phyloP scores from a whole-genome alignment of 2,888 invertebrate genomes.

The Neoascia interrupta region DNA sequence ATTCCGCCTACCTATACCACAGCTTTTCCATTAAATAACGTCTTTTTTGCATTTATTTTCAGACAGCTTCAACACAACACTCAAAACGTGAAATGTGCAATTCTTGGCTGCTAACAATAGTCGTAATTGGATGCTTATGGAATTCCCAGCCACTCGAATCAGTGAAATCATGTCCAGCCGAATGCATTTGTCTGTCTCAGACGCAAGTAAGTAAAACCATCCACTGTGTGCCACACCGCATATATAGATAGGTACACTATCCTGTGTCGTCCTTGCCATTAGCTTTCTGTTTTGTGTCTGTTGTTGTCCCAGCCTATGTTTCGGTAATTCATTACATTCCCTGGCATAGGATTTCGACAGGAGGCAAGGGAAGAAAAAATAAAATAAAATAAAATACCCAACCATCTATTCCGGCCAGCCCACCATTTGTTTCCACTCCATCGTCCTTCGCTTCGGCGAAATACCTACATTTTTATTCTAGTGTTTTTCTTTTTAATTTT shows the following conservation, averaged over 20 bases:
- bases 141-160: conserved; percentile 79
- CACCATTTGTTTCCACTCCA: background rate
- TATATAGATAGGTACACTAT: background rate
- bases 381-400: background rate
- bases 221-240: background rate
- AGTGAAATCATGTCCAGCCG: conserved; percentile 86
- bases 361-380: background rate
- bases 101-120: conserved; percentile 79
- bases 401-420: no score
- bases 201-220: conserved; percentile 85
- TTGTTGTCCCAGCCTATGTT: background rate
- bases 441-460: no score
- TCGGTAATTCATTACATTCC: conserved; percentile 41
- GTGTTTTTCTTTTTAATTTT: conserved; percentile 65
- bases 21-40: background rate
- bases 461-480: conserved; percentile 39
- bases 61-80: conserved; percentile 59
- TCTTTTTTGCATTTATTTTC: conserved; percentile 13
- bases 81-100: conserved; percentile 79
- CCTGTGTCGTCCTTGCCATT: conserved; percentile 15
- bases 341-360: conserved; percentile 31
- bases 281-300: conserved; percentile 7
- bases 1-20: no score
- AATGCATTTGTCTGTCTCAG: conserved; percentile 92
- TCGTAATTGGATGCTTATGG: conserved; percentile 80